Percentiles rank a stretch among this genome's conserved stretches.
phyloP scores from a whole-genome alignment of 2,888 invertebrate genomes.

The Stegophylla sp. region DNA sequence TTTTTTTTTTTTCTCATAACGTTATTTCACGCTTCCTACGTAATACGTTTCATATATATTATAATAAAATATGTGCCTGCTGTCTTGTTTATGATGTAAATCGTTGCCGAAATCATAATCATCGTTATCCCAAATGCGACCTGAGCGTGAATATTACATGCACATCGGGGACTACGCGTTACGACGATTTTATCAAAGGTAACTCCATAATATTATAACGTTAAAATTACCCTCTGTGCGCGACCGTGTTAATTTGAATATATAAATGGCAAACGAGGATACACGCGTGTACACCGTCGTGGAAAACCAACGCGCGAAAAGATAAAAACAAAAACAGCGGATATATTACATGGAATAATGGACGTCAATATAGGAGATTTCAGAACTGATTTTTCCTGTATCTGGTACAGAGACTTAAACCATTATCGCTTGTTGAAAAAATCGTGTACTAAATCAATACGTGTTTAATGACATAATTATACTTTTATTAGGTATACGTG shows the following conservation, averaged over 20 bases:
- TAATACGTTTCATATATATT: too few species aligned
- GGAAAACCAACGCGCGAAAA: neutral
- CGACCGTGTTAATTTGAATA: constrained; percentile 45
- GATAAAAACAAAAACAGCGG: too few species aligned
- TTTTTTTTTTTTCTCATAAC: too few species aligned
- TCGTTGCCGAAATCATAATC: constrained; percentile 21
- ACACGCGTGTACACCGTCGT: too few species aligned
- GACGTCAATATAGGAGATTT: neutral
- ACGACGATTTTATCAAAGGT: constrained; percentile 48
- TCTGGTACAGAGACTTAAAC: too few species aligned
- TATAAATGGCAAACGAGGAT: constrained; percentile 41
- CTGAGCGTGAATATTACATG: constrained; percentile 43
- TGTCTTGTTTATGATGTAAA: constrained; percentile 47
- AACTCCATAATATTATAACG: constrained; percentile 12
- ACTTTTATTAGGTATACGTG: too few species aligned
- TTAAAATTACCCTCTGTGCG: constrained; percentile 35
- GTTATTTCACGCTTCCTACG: too few species aligned
- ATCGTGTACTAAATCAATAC: too few species aligned
- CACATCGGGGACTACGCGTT: constrained; percentile 25
- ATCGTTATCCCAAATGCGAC: constrained; percentile 32
- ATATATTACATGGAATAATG: neutral
- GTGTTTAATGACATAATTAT: too few species aligned
- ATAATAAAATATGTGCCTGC: too few species aligned
- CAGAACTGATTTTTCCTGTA: neutral
- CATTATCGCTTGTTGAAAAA: too few species aligned